These are phyloP conservation scores for Protobothrops mucrosquamatus DNA, from an alignment of 2,113 vertebrate species.

Conservation along the genomic window DNA sequence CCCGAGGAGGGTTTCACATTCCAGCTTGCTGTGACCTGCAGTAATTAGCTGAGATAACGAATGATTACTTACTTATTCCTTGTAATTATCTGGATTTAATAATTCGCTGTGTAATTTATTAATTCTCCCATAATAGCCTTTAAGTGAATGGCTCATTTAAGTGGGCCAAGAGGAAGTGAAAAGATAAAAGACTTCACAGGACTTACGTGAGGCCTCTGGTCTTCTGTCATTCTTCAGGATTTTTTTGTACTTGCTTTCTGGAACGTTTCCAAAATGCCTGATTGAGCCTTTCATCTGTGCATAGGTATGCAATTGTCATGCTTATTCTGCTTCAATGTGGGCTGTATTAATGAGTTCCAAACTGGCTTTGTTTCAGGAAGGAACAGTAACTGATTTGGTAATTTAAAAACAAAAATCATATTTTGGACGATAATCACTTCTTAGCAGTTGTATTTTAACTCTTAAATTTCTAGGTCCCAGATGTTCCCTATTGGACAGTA, in stretches of 20 bases:
- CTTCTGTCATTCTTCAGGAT: slow-evolving; percentile 16
- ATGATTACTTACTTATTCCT: slow-evolving; percentile 99
- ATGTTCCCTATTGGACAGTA: neutral
- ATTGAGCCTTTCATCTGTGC: neutral
- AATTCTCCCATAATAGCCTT: slow-evolving; percentile 95
- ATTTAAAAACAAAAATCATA: neutral
- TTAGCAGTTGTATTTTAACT: neutral
- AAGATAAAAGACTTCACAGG: slow-evolving; percentile 65
- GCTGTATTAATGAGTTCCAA: neutral
- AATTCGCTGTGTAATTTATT: slow-evolving; percentile 99
- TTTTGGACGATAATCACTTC: neutral
- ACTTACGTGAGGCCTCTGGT: slow-evolving; percentile 69
- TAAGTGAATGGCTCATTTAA: slow-evolving; percentile 90
- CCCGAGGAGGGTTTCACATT: slow-evolving; percentile 87
- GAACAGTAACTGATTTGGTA: neutral
- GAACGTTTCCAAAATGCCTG: slow-evolving; percentile 4
- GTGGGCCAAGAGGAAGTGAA: slow-evolving; percentile 64
- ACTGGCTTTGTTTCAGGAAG: neutral
- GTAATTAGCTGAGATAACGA: slow-evolving; percentile 99
- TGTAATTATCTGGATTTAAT: slow-evolving; percentile 99
- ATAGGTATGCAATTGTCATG: neutral
- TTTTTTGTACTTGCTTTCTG: neutral
- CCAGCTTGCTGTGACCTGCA: slow-evolving; percentile 89
- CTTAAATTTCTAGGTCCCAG: neutral
- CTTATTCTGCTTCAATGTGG: neutral